Conservation (phyloP, 2,888 invertebrate genomes). For the Empis livida region DNA sequence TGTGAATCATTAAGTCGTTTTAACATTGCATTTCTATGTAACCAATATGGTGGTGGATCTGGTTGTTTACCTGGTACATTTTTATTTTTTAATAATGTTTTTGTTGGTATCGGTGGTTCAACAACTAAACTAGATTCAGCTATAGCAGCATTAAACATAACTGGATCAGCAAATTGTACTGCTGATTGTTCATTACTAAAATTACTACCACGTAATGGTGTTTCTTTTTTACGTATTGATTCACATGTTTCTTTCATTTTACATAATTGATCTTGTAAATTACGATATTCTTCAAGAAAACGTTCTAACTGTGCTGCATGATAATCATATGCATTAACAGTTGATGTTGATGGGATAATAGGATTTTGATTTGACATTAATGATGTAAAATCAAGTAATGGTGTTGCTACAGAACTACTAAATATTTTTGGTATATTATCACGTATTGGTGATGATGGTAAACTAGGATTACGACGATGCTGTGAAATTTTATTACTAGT, state of each 20-base stretch:
- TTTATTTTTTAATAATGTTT: slow-evolving; percentile 45
- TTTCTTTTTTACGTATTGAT: slow-evolving; percentile 42
- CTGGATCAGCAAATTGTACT: slow-evolving; percentile 33
- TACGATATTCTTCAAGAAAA: slow-evolving; percentile 67
- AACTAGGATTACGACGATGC: slow-evolving; percentile 41
- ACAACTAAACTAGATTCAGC: slow-evolving; percentile 18
- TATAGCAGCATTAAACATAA: slow-evolving; percentile 33
- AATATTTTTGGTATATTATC: slow-evolving; percentile 16
- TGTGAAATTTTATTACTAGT: slow-evolving; percentile 24
- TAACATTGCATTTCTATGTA: slow-evolving; percentile 36
- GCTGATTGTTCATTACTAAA: slow-evolving; percentile 22
- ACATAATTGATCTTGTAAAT: slow-evolving; percentile 61
- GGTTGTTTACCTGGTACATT: slow-evolving; percentile 36
- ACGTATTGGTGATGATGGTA: slow-evolving; percentile 52
- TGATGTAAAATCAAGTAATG: slow-evolving; percentile 44
- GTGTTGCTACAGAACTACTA: slow-evolving; percentile 39
- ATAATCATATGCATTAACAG: slow-evolving; percentile 55
- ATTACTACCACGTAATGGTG: slow-evolving; percentile 23
- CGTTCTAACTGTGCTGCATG: slow-evolving; percentile 67
- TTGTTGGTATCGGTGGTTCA: slow-evolving; percentile 31
- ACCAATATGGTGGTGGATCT: slow-evolving; percentile 37
- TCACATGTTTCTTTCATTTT: slow-evolving; percentile 71
- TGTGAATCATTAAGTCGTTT: slow-evolving; percentile 35
- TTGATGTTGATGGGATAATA: slow-evolving; percentile 35
- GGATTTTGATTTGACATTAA: slow-evolving; percentile 34